A percentile compares a stretch with the other conserved stretches of the same genome.
These are phyloP conservation scores for Melinaea menophilus DNA, from an alignment of 2,888 invertebrate species.

Conservation along the genomic window DNA sequence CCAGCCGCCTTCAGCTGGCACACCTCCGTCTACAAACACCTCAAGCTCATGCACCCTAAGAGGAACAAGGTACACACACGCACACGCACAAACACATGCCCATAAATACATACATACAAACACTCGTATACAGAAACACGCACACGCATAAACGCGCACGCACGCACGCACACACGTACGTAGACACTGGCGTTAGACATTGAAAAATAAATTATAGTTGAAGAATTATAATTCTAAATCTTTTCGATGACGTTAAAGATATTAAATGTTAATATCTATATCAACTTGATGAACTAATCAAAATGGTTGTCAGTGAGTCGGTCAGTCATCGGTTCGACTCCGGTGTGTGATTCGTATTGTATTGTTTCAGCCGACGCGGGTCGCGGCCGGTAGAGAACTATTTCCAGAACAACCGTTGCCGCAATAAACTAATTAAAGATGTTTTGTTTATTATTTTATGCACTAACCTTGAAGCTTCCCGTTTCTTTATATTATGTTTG, in stretches of 20 bases:
- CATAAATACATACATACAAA: not conserved
- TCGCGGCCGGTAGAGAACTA: not conserved
- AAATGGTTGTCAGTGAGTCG: not conserved
- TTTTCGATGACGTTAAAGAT: too few species aligned
- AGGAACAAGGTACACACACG: conserved; percentile 47
- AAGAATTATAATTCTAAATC: not conserved
- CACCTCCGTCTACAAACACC: conserved; percentile 68
- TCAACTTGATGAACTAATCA: too few species aligned
- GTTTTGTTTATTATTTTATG: too few species aligned
- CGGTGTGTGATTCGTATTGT: not conserved
- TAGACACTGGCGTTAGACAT: not conserved
- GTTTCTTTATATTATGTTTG: not conserved
- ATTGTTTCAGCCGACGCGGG: not conserved
- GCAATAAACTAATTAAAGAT: not conserved
- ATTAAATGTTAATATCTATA: too few species aligned
- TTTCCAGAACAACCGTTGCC: not conserved
- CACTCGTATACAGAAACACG: not conserved
- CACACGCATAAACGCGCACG: not conserved
- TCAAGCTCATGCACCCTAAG: conserved; percentile 68
- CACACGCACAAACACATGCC: not conserved
- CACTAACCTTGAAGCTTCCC: too few species aligned
- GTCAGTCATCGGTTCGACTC: not conserved
- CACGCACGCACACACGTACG: not conserved
- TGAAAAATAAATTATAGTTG: not conserved
- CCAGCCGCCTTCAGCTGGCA: conserved; percentile 71